phyloP scores from a whole-genome alignment of 2,797 vertebrate genomes.

The Antennarius maculatus region DNA sequence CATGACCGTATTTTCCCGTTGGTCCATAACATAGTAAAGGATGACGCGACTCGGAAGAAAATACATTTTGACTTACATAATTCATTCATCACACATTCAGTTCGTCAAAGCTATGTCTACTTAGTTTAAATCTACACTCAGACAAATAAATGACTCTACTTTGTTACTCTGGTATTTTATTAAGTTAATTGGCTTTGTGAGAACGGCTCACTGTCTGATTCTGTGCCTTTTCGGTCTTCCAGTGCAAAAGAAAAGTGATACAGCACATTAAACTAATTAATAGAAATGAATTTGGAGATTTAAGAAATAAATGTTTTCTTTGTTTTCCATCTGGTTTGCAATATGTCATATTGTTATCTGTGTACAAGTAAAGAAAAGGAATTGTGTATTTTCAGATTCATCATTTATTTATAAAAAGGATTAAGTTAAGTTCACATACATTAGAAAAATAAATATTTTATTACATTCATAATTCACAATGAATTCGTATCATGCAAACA shows the following conservation, averaged over 20 bases:
- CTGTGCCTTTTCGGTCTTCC: conserved; percentile 16
- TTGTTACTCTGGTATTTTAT: conserved; percentile 47
- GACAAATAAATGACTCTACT: conserved; percentile 35
- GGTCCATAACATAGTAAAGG: no score
- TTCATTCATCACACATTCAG: conserved; percentile 23
- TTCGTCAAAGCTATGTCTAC: conserved; percentile 16
- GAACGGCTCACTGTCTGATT: conserved; percentile 12
- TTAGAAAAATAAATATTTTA: conserved; percentile 79
- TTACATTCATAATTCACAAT: conserved; percentile 62
- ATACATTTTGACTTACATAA: conserved; percentile 8
- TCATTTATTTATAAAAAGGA: conserved; percentile 66
- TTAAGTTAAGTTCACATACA: conserved; percentile 65
- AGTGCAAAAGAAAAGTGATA: conserved; percentile 37
- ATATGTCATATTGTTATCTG: no score
- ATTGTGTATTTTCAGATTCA: conserved; percentile 33
- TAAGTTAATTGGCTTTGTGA: conserved; percentile 49
- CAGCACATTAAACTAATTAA: conserved; percentile 21
- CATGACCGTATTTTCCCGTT: neutral
- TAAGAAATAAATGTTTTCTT: neutral
- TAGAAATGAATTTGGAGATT: neutral
- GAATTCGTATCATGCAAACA: conserved; percentile 57
- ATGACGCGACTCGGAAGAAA: no score
- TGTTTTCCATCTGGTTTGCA: neutral
- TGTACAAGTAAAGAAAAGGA: neutral
- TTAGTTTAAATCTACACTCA: conserved; percentile 29